Base-by-base conservation (phyloP, 2,113 vertebrate species). In the Caranx ignobilis region DNA sequence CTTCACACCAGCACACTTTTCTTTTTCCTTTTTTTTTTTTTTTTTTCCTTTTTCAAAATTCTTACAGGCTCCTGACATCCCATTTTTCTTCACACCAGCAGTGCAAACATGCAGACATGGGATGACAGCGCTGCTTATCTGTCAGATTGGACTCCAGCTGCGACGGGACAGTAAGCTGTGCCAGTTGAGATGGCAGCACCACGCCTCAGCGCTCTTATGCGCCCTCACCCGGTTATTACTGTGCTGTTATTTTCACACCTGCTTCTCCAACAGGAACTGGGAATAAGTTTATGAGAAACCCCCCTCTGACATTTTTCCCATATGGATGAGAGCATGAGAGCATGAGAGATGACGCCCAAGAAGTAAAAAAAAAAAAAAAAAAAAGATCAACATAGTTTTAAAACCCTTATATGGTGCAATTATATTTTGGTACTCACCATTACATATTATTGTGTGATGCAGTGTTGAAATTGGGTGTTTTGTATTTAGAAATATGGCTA, bases 71-170 rank as follows among this genome's bases (percentile, higher is more conserved):
- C 45, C 55, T 68, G 55, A 74, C 78, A 34, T 43, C 12, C 26
- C 45, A 56, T 47, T 61, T 82, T 59, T 54, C 45, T 35, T 56
- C 43, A 65, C 57, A 41, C 19, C 31, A 48, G 65, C 72, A 41
- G 79, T 56, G 39, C 19, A 77, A 60, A 68, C 47, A 61, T 21
- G 55, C 39, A 62, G 55, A 55, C 67, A 35, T 0, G 31, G 26
- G 68, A 55, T 47, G 68, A 77, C 75, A 63, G 74, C 19, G 13
- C 16, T 59, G 62, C 80, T 77, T 61, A 72, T 83, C 61, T 61
- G 61, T 78, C 62, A 63, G 61, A 48, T 19, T 56, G 81, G 56
- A 73, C 75, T 73, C 69, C 68, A 47, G 57, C 81, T 62, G 56
- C 4, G 61, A 56, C 5, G n/a, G 69, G 69, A 76, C 75, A 43